phyloP scores from a whole-genome alignment of 2,797 vertebrate genomes.

The Lacerta viridis region DNA sequence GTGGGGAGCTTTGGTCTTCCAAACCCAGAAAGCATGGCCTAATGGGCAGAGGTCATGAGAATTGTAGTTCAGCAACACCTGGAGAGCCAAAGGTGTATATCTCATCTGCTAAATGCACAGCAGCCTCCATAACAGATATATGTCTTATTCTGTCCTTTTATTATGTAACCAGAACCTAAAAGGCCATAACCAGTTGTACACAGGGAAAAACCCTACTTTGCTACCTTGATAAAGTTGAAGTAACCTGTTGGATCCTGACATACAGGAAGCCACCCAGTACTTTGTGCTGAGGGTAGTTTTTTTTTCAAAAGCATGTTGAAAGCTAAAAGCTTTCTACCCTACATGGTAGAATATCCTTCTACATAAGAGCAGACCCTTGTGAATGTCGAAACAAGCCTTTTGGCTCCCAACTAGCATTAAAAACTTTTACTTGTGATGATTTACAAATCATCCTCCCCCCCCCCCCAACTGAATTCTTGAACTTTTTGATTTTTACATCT shows the following conservation, averaged over 20 bases:
- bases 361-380: background rate
- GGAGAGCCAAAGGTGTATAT: too few relatives aligned
- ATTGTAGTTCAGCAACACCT: too few relatives aligned
- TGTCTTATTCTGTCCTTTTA: background rate
- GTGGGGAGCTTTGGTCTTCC: too few relatives aligned
- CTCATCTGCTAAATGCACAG: too few relatives aligned
- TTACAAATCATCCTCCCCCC: background rate
- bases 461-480: too few relatives aligned
- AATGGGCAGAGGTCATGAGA: too few relatives aligned
- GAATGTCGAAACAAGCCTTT: background rate
- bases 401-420: background rate
- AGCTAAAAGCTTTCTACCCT: background rate
- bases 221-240: background rate
- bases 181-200: background rate
- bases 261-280: background rate
- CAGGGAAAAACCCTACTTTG: background rate
- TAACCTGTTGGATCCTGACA: background rate
- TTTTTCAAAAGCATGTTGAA: too few relatives aligned
- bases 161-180: background rate
- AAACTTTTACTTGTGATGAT: background rate
- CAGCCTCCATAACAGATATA: too few relatives aligned
- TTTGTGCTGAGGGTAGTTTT: too few relatives aligned
- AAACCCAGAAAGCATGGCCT: too few relatives aligned
- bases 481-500: slow-evolving; percentile 35
- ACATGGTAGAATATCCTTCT: background rate